A percentile compares a stretch with the other conserved stretches of the same genome.
phyloP scores from a whole-genome alignment of 2,888 invertebrate species.

The Cerceris rybyensis region DNA sequence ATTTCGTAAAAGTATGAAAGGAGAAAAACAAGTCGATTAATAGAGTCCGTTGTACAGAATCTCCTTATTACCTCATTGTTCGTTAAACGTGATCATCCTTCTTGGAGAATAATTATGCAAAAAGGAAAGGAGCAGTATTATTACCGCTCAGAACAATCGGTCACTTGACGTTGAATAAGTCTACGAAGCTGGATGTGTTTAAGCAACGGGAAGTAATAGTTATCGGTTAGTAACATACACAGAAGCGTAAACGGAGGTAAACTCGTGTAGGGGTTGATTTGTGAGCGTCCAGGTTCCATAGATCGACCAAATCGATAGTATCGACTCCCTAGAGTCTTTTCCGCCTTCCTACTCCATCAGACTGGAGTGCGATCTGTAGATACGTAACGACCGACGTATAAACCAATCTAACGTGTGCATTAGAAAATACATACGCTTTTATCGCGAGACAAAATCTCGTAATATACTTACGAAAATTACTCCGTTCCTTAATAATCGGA shows the following conservation, averaged over 20 bases:
- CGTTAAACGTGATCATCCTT: no score
- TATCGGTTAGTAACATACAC: conserved; percentile 39
- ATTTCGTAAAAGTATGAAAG: no score
- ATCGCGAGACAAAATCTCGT: not conserved
- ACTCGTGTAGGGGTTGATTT: conserved; percentile 72
- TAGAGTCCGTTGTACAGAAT: no score
- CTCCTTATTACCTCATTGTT: no score
- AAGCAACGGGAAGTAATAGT: conserved; percentile 43
- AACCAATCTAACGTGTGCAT: conserved; percentile 38
- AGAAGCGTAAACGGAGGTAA: conserved; percentile 26
- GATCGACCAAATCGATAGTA: conserved; percentile 74
- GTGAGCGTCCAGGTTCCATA: conserved; percentile 75
- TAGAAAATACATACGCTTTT: not conserved
- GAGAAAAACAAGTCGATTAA: no score
- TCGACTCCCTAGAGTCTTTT: conserved; percentile 76
- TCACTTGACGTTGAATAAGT: conserved; percentile 19
- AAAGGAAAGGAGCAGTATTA: no score
- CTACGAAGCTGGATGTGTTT: conserved; percentile 15
- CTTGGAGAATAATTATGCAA: no score
- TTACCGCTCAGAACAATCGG: not conserved
- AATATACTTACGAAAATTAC: no score
- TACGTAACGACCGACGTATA: conserved; percentile 40
- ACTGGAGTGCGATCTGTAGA: conserved; percentile 50
- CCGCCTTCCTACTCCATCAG: conserved; percentile 71
- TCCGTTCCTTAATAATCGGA: no score